These are phyloP conservation scores for Zosterops japonicus DNA, from an alignment of 2,113 vertebrate species.

Conservation along the genomic window DNA sequence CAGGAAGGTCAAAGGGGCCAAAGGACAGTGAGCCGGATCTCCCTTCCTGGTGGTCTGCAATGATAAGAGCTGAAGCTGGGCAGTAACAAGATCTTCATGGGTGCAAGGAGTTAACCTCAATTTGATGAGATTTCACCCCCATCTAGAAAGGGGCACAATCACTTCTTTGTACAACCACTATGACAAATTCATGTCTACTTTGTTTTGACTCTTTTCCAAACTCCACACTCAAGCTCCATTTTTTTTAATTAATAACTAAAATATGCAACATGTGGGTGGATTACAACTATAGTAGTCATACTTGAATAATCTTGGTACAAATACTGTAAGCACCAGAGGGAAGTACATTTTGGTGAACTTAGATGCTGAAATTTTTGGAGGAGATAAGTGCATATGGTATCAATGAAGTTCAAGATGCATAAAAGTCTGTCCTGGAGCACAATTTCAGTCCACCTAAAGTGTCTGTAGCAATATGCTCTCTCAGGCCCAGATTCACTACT, in stretches of 20 bases:
- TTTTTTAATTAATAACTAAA: not conserved
- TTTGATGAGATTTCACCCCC: not conserved
- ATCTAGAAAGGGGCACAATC: not conserved
- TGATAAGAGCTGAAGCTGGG: not conserved
- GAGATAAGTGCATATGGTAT: not conserved
- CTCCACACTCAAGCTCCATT: not conserved
- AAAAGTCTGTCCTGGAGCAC: not conserved
- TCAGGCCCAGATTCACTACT: not conserved
- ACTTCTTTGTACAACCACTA: not conserved
- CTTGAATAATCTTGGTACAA: not conserved
- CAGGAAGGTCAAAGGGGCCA: not conserved
- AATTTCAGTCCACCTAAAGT: not conserved
- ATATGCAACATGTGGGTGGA: accelerated
- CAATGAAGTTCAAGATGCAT: not conserved
- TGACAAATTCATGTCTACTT: not conserved
- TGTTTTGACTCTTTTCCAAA: not conserved
- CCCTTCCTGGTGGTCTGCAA: not conserved
- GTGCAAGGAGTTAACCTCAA: not conserved
- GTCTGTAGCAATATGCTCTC: not conserved
- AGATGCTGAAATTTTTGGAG: not conserved
- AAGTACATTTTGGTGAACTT: not conserved
- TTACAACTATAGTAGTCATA: not conserved
- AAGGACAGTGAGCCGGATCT: accelerated
- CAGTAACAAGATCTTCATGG: not conserved
- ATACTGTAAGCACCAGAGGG: not conserved